These are phyloP conservation scores for Patella vulgata DNA, from an alignment of 1,140 invertebrate genomes.

Conservation along the genomic window DNA sequence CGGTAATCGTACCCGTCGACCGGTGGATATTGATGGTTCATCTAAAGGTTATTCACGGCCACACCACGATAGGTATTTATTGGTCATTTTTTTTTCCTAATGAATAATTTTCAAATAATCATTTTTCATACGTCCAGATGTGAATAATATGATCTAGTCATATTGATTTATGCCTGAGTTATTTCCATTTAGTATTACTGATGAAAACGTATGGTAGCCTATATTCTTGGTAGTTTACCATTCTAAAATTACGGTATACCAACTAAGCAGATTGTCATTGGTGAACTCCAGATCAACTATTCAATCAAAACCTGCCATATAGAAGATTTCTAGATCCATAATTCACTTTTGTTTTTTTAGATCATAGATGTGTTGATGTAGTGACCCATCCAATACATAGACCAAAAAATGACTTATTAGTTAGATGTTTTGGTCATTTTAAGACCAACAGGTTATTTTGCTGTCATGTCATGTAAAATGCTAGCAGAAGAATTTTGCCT, in stretches of 20 bases:
- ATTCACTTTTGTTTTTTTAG: background rate
- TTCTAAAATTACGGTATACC: too few species aligned
- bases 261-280: too few species aligned
- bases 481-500: background rate
- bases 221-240: too few species aligned
- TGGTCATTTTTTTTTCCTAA: background rate
- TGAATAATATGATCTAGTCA: too few species aligned
- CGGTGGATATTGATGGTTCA: too few species aligned
- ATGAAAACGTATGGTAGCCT: too few species aligned
- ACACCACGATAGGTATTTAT: slow-evolving; percentile 30
- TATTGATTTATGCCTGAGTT: too few species aligned
- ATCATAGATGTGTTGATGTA: background rate
- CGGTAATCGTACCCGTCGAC: background rate
- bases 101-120: too few species aligned
- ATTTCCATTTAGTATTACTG: too few species aligned
- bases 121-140: too few species aligned
- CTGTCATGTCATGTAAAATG: background rate
- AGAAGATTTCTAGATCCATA: background rate
- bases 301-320: background rate
- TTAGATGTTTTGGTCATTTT: background rate
- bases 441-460: background rate
- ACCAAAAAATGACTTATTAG: background rate
- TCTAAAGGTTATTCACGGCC: slow-evolving; percentile 2
- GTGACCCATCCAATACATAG: background rate
- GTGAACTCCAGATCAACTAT: too few species aligned